phyloP scores from a whole-genome alignment of 2,113 vertebrate genomes.

The zebrafish (Danio rerio) region DNA sequence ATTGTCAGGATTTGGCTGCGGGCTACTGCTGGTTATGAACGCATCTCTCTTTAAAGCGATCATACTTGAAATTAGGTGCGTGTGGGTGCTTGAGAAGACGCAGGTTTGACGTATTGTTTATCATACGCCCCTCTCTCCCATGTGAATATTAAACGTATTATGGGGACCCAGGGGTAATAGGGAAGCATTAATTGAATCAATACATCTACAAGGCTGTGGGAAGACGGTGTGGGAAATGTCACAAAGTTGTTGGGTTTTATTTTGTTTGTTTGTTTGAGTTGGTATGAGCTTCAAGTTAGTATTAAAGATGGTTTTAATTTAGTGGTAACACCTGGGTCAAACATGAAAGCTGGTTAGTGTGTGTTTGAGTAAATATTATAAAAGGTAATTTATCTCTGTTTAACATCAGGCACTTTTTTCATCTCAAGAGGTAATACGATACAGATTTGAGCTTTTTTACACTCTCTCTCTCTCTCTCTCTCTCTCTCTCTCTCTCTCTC shows the following conservation, averaged over 20 bases:
- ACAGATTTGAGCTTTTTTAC: too few relatives aligned
- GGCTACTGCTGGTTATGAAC: slow-evolving; percentile 58
- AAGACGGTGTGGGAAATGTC: neutral
- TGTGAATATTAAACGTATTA: slow-evolving; percentile 37
- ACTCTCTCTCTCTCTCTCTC: too few relatives aligned
- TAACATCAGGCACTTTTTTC: too few relatives aligned
- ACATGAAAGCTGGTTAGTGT: neutral
- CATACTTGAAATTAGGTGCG: slow-evolving; percentile 43
- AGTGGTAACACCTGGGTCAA: neutral
- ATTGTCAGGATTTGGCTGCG: slow-evolving; percentile 57
- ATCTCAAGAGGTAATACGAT: too few relatives aligned
- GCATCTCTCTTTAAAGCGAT: slow-evolving; percentile 57
- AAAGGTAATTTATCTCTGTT: too few relatives aligned
- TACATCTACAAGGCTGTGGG: slow-evolving; percentile 20
- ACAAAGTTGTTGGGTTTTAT: neutral
- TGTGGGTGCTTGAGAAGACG: neutral
- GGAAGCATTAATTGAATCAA: slow-evolving; percentile 16
- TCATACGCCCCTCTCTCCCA: slow-evolving; percentile 8
- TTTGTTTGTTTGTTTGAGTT: neutral
- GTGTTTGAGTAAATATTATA: too few relatives aligned
- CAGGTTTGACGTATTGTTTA: slow-evolving; percentile 6
- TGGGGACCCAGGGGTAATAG: slow-evolving; percentile 1
- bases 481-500: too few relatives aligned
- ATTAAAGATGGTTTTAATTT: neutral
- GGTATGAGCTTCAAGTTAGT: neutral